Evolutionary conservation across 2,888 invertebrate genomes (phyloP), one percentile per base, ranked within the genome.

Genomic region (Galeopsomyia nigrocyanea): DNA sequence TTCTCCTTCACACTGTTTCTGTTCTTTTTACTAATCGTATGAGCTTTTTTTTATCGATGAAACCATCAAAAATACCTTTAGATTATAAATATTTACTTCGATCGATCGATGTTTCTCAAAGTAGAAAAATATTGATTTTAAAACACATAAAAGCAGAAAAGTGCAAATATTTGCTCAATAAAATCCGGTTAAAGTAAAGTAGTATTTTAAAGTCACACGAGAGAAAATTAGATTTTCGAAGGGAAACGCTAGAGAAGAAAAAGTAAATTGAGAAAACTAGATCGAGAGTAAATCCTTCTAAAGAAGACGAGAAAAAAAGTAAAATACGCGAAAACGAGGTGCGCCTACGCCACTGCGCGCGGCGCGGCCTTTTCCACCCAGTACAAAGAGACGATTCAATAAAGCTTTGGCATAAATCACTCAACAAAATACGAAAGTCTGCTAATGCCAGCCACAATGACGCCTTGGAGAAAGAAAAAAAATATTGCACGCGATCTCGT

Each of bases 351-450:
- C 39, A 10, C 7, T 39, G 1, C 13, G 7, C 13, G 7, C 39
- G 39, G 31, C n/a, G n/a, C n/a, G n/a, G 56, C 39, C 22, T 19
- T 31, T 55, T 66, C 55, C 55, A 64, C 26, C 3, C 60, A 68
- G 13, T 13, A 73, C 73, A 69, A 73, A 55, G 68, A 66, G 50
- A 61, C 71, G 64, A 74, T 64, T 74, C 71, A 66, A 71, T 67
- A 67, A 67, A 62, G 65, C 70, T 50, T 62, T 65, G 63, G 61
- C 51, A 74, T 74, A 74, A 74, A 74, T 74, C 70, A 67, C 53
- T 21, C 56, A 47, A 13, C 39, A 10, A 67, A 71, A 71, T 60
- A 65, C 60, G 39, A 67, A 67, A 67, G 57, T 57, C 71, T 66
- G 61, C 66, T 67, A 62, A 71, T 62, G 66, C 66, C 66, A 71